Percentiles rank a stretch among this genome's conserved stretches.
Conservation (phyloP, 1,140 invertebrate genomes). For the Caenorhabditis inopinata region DNA sequence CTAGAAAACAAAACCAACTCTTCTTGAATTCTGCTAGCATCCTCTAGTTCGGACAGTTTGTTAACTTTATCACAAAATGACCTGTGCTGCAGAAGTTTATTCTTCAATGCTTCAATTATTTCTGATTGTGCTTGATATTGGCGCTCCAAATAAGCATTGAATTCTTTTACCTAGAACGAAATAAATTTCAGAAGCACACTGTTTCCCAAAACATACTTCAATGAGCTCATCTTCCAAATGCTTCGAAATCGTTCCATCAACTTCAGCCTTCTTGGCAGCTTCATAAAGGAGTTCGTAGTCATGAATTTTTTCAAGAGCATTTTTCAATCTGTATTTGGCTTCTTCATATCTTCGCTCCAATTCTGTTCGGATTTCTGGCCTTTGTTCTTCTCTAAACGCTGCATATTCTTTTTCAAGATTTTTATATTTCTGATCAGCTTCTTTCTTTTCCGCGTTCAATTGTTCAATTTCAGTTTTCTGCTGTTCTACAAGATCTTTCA, state of each 20-base stretch:
- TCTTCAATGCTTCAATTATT: slow-evolving; percentile 58
- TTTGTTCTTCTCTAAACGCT: slow-evolving; percentile 42
- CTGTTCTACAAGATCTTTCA: slow-evolving; percentile 2
- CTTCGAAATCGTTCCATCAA: slow-evolving; percentile 11
- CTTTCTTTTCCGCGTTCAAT: background rate
- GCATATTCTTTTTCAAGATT: slow-evolving; percentile 42
- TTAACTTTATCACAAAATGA: slow-evolving; percentile 25
- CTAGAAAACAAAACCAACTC: slow-evolving; percentile 16
- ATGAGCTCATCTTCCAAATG: slow-evolving; percentile 46
- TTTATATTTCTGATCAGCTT: slow-evolving; percentile 39
- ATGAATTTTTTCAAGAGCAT: slow-evolving; percentile 51
- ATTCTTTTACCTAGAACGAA: slow-evolving; percentile 51
- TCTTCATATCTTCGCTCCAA: slow-evolving; percentile 58
- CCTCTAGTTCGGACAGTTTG: slow-evolving; percentile 32
- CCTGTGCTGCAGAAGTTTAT: slow-evolving; percentile 42
- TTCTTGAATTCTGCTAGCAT: slow-evolving; percentile 13
- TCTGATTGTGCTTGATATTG: slow-evolving; percentile 63
- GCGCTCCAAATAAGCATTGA: slow-evolving; percentile 56
- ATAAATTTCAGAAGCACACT: background rate
- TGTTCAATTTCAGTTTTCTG: slow-evolving; percentile 6
- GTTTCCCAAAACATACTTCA: background rate
- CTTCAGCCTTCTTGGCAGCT: slow-evolving; percentile 28
- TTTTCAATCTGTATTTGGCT: slow-evolving; percentile 47
- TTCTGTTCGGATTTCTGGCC: slow-evolving; percentile 41
- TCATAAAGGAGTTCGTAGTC: slow-evolving; percentile 38